These are phyloP conservation scores for Eueremaeus valkanovi DNA, from an alignment of 2,888 invertebrate genomes.

Conservation along the genomic window DNA sequence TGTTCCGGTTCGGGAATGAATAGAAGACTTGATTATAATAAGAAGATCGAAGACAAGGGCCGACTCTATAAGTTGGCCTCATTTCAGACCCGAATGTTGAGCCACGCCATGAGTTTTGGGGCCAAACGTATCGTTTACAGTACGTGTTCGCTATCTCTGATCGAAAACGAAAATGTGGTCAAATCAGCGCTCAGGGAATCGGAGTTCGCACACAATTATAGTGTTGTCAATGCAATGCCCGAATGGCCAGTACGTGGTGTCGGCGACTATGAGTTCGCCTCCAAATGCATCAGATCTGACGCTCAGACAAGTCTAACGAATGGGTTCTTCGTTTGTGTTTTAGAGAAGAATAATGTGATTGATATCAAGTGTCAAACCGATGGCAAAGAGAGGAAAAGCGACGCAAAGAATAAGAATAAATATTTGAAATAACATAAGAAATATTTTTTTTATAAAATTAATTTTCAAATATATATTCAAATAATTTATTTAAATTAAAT, in stretches of 20 bases:
- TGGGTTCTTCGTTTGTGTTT: conserved; percentile 92
- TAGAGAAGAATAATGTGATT: conserved; percentile 56
- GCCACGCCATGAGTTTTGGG: conserved; percentile 82
- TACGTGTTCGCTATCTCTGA: conserved; percentile 82
- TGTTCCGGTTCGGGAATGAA: conserved; percentile 85
- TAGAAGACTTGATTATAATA: conserved; percentile 54
- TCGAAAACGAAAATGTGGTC: conserved; percentile 91
- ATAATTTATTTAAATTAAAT: no score
- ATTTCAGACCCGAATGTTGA: conserved; percentile 75
- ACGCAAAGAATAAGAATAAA: no score
- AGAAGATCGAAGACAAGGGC: conserved; percentile 53
- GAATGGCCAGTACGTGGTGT: conserved; percentile 49
- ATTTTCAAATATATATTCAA: no score
- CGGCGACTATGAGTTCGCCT: conserved; percentile 50
- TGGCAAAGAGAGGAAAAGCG: not conserved
- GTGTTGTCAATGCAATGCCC: conserved; percentile 50
- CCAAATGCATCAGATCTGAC: conserved; percentile 71
- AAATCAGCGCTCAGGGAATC: conserved; percentile 62
- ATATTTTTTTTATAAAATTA: no score
- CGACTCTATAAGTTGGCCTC: conserved; percentile 52
- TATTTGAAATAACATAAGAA: no score
- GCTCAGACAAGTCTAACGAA: conserved; percentile 73
- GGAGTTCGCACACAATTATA: conserved; percentile 48
- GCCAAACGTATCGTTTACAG: conserved; percentile 87
- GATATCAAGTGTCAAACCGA: not conserved